These are phyloP conservation scores for Pomatorhinus ruficollis DNA, from an alignment of 2,113 vertebrate species.

Conservation along the genomic window DNA sequence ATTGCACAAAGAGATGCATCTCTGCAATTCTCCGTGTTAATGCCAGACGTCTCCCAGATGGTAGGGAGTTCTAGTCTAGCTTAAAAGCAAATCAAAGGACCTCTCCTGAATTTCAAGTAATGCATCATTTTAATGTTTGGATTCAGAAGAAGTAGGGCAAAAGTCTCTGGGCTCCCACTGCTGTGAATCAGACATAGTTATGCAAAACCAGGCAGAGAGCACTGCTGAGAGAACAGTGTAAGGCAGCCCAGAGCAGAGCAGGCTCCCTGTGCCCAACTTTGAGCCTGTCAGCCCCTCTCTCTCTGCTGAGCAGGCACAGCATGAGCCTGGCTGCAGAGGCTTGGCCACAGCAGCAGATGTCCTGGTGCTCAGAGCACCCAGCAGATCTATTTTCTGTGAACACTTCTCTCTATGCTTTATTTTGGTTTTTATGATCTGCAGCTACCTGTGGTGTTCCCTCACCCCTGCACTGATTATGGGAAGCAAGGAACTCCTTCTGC, in stretches of 20 bases:
- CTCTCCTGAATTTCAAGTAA: neutral
- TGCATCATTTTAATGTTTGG: neutral
- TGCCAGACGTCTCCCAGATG: neutral
- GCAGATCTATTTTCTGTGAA: neutral
- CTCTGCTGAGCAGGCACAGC: neutral
- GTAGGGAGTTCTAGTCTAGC: neutral
- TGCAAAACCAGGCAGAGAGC: neutral
- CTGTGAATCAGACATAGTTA: neutral
- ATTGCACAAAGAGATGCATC: neutral
- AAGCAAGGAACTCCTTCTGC: neutral
- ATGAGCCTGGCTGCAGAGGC: neutral
- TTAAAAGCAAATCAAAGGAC: neutral
- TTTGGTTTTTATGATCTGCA: neutral
- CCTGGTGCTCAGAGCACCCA: neutral
- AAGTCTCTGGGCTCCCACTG: neutral
- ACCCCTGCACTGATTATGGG: accelerated
- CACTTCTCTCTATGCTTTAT: neutral
- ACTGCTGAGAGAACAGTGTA: neutral
- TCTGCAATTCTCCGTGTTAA: neutral
- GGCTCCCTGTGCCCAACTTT: accelerated
- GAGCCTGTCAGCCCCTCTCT: neutral
- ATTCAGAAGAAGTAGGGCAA: neutral
- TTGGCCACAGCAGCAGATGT: neutral
- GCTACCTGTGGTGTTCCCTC: neutral
- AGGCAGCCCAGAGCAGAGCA: neutral